Base-by-base conservation (phyloP, 2,888 invertebrate species). In the Tetheella fluctuosa region DNA sequence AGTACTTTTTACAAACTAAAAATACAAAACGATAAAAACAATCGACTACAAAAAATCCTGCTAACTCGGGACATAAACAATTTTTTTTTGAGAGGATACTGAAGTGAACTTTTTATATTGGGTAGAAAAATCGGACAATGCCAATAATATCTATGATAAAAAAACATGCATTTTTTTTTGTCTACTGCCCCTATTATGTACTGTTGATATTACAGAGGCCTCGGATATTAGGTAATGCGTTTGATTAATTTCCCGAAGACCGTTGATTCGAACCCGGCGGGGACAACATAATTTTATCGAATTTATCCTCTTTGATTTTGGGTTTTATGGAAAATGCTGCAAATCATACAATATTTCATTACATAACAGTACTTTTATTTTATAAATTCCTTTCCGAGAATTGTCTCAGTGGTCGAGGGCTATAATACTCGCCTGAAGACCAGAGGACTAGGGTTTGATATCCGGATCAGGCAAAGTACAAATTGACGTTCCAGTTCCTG, bases 241-340 rank as follows among this genome's bases (percentile, higher is more conserved):
- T 77, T 78, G 78, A 80, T 81, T 79, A 76, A 79, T 77, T 77
- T 75, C 64, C 59, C 64, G 64, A 62, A 64, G 64, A 65, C 70
- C 66, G 55, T 63, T 23, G 34, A 37, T 55, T 64, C 58, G 48
- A 65, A 60, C 67, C 70, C 64, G 66, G 34, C 28, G 54, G 63
- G 61, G 68, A 63, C 55, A 34, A 30, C 17, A 60, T 30, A 30
- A 25, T 25, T 52, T 62, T 62, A 58, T 30, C 58, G 23, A 17
- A 52, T 61, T n/a, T 59, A 59, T 59, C 58, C 53, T 42, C 65
- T 20, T 60, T 65, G 59, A 61, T 56, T 71, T 63, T 61, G 64
- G 70, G 70, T 66, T 56, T 55, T 60, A 63, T 68, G 58, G 34
- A 13, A 34, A 34, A 34, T 10, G 34, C 34, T 20, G 30, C 17